Base-by-base conservation (phyloP, 2,797 vertebrate species). In the Tapera naevia region DNA sequence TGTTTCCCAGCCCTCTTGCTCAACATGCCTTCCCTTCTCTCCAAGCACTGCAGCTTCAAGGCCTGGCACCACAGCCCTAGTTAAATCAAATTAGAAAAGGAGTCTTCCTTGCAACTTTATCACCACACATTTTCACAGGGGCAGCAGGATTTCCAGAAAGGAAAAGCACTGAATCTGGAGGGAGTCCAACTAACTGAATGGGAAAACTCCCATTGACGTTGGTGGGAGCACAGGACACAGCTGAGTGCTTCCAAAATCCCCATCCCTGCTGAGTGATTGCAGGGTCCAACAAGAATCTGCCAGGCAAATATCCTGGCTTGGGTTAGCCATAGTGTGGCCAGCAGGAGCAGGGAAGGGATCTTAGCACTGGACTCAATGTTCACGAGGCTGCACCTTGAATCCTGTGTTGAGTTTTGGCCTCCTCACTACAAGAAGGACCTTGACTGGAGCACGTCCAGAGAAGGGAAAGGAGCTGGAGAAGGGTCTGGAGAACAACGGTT, bases 71-170 rank as follows among this genome's bases (percentile, higher is more conserved):
- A 12, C 46, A 30, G 46, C 66, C n/a, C 25, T 2, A 6, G n/a
- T 11, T 64, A 56, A 45, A 6, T 8, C 22, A 65, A 25, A 6
- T 13, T 28, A 51, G 53, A 65, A 88, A 85, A 83, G 33, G 32
- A 73, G 43, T 2, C 1, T 64, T 58, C 43, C 75, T 58, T 85
- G 85, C 46, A 86, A 5, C 41, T 27, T 64, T 0, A 0, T 16
- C 62, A n/a, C 23, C 17, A 6, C 3, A 1, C 0, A 0, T 5
- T 84, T 86, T 23, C 27, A 61, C 50, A 11, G 48, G 33, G 82
- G 33, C 67, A 88, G 65, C 43, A 82, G 89, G 57, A 80, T 75
- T 88, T 90, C 89, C 91, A 91, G 86, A 70, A 94, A 82, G n/a
- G 51, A 62, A n/a, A 7, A 86, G 45, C 53, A 17, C 28, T 64